Evolutionary conservation across 2,797 vertebrate species (phyloP).

Genomic region (Macropus fuliginosus): DNA sequence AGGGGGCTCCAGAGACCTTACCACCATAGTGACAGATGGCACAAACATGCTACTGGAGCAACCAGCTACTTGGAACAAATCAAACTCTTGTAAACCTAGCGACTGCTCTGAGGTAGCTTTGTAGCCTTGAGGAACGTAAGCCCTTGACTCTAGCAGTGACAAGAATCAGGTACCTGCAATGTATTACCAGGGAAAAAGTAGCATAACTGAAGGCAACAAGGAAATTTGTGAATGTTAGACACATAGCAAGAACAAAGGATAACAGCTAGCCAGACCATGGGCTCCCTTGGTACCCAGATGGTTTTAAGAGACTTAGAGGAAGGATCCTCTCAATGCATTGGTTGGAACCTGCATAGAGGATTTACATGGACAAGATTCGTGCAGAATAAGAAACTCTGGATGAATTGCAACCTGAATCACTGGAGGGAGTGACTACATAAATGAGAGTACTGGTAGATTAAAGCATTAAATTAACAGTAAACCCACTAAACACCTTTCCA

Average conservation of each 20-base stretch:
- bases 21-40: neutral
- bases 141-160: neutral
- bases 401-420: too few relatives aligned
- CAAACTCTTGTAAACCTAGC: neutral
- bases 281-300: neutral
- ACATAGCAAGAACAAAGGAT: neutral
- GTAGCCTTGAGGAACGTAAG: neutral
- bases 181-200: neutral
- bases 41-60: neutral
- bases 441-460: too few relatives aligned
- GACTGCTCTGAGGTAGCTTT: neutral
- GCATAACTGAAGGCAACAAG: neutral
- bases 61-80: neutral
- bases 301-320: neutral
- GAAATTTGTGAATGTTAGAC: neutral
- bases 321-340: neutral
- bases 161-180: neutral
- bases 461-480: too few relatives aligned
- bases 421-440: too few relatives aligned
- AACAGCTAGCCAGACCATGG: neutral
- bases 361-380: too few relatives aligned
- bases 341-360: too few relatives aligned
- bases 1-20: neutral
- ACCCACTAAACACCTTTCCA: too few relatives aligned
- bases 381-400: too few relatives aligned